Evolutionary conservation across 2,797 vertebrate genomes (phyloP).

Genomic region (Chanos chanos): DNA sequence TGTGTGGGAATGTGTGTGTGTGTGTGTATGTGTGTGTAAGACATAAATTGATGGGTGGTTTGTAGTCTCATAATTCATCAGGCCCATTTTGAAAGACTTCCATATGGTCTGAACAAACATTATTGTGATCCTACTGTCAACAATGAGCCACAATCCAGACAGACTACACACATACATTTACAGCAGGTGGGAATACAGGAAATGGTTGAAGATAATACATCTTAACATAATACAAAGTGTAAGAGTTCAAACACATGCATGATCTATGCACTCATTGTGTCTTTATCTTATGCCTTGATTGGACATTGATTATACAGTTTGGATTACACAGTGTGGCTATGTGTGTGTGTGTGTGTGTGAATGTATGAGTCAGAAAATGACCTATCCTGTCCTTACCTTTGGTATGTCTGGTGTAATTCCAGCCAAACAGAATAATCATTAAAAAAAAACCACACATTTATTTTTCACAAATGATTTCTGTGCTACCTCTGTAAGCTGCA

Average conservation of each 20-base stretch:
- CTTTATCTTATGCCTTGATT: too few relatives aligned
- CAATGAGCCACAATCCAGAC: background rate
- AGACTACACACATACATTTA: background rate
- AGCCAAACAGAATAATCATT: background rate
- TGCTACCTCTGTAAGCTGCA: constrained; percentile 41
- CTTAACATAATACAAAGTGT: too few relatives aligned
- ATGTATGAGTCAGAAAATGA: background rate
- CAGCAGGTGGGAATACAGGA: background rate
- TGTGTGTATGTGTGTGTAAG: constrained; percentile 10
- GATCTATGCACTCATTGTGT: too few relatives aligned
- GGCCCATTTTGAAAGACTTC: constrained; percentile 28
- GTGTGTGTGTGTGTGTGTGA: constrained; percentile 15
- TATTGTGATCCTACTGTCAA: constrained; percentile 33
- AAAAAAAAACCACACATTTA: background rate
- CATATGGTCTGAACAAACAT: constrained; percentile 14
- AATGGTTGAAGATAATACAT: too few relatives aligned
- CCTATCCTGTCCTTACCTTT: too few relatives aligned
- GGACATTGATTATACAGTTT: too few relatives aligned
- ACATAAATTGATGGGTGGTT: constrained; percentile 13
- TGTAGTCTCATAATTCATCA: constrained; percentile 36
- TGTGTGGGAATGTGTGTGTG: constrained; percentile 31
- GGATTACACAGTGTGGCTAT: constrained; percentile 28
- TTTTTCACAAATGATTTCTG: constrained; percentile 5
- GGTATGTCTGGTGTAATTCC: too few relatives aligned
- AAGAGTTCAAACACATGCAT: too few relatives aligned